Evolutionary conservation across 2,113 vertebrate genomes (phyloP).

Genomic region (Tiliqua scincoides): DNA sequence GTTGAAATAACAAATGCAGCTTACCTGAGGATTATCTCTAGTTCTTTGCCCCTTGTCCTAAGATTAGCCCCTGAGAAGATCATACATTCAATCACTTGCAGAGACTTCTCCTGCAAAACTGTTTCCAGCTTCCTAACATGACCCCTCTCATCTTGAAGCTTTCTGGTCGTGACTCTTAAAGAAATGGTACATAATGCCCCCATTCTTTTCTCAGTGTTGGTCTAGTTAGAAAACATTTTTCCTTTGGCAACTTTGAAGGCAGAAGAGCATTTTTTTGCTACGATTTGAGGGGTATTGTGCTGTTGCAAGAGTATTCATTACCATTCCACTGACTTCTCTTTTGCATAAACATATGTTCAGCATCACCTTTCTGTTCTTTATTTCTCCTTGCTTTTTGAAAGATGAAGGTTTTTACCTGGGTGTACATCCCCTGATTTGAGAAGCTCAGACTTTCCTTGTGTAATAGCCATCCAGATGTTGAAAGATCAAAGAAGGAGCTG

Average conservation of each 20-base stretch:
- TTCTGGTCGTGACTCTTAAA: too few relatives aligned
- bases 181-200: neutral
- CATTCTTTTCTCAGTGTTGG: neutral
- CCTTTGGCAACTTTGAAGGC: neutral
- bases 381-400: neutral
- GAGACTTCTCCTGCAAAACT: too few relatives aligned
- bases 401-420: neutral
- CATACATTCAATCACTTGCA: too few relatives aligned
- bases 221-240: neutral
- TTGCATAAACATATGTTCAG: neutral
- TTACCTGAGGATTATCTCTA: too few relatives aligned
- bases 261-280: neutral
- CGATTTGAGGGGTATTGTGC: neutral
- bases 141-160: too few relatives aligned
- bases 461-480: neutral
- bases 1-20: neutral
- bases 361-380: neutral
- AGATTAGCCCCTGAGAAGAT: too few relatives aligned
- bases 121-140: too few relatives aligned
- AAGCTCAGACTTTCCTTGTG: neutral
- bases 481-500: conserved; percentile 14
- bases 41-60: too few relatives aligned
- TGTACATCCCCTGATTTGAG: neutral
- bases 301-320: neutral
- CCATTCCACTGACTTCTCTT: neutral